Evolutionary conservation across 2,888 invertebrate species (phyloP).

Genomic region (Plebejus anna): DNA sequence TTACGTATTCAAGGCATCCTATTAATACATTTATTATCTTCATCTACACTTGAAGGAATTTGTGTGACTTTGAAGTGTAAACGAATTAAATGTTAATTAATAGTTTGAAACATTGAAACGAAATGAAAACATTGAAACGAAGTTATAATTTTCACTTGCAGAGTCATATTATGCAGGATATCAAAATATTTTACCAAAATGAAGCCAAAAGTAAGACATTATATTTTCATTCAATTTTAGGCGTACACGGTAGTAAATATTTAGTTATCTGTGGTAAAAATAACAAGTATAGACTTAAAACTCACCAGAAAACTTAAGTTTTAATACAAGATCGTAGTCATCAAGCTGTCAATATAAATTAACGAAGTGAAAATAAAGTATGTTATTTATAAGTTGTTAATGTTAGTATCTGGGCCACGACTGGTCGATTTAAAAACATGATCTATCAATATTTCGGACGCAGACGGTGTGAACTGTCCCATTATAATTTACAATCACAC

Average conservation of each 20-base stretch:
- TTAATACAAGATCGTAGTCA: not conserved
- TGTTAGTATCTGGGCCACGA: not conserved
- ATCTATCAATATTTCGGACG: not conserved
- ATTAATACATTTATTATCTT: no score
- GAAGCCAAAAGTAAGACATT: no score
- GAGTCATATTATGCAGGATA: no score
- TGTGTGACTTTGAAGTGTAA: no score
- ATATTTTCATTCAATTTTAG: not conserved
- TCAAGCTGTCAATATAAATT: not conserved
- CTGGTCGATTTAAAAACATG: not conserved
- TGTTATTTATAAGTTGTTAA: not conserved
- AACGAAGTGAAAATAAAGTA: slow-evolving; percentile 2
- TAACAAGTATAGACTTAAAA: not conserved
- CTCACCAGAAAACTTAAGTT: not conserved
- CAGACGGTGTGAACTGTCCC: not conserved
- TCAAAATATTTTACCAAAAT: not conserved
- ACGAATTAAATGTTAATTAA: not conserved
- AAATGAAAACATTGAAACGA: no score
- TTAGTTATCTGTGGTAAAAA: not conserved
- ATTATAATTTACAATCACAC: not conserved
- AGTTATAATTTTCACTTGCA: no score
- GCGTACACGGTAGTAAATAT: not conserved
- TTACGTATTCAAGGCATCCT: no score
- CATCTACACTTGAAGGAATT: no score
- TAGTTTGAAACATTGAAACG: not conserved